These are phyloP conservation scores for Ia io DNA, from an alignment of 2,113 vertebrate genomes.

Conservation along the genomic window DNA sequence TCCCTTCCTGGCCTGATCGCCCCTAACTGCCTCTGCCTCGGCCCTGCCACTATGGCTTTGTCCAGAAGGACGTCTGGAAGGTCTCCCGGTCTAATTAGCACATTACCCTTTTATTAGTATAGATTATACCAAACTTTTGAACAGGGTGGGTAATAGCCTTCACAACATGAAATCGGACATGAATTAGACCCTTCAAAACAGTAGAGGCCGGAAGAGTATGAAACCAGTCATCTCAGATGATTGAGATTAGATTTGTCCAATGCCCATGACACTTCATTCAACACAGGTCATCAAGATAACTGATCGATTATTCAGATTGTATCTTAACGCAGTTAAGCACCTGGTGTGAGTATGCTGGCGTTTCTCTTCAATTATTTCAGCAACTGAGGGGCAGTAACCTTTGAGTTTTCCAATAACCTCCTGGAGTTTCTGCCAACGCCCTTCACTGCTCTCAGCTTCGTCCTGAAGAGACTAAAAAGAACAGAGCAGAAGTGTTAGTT, in stretches of 20 bases:
- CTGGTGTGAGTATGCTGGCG: slow-evolving; percentile 74
- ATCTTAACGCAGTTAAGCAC: slow-evolving; percentile 76
- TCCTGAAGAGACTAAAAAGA: slow-evolving; percentile 85
- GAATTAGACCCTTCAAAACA: background rate
- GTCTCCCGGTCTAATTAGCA: no score
- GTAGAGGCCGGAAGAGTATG: background rate
- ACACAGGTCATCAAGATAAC: background rate
- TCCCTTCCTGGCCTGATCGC: no score
- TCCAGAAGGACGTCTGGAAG: no score
- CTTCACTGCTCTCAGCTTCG: slow-evolving; percentile 80
- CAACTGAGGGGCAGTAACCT: slow-evolving; percentile 79
- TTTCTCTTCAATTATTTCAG: slow-evolving; percentile 80
- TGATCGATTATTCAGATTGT: background rate
- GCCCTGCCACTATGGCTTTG: no score
- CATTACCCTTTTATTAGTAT: no score
- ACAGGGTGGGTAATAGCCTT: background rate
- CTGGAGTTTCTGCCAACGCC: slow-evolving; percentile 83
- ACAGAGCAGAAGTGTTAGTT: background rate
- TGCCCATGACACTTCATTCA: background rate
- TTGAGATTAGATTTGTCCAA: background rate
- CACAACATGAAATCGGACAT: background rate
- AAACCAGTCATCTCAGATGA: background rate
- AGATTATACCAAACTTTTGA: background rate
- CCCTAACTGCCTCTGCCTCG: no score
- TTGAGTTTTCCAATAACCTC: slow-evolving; percentile 76